Evolutionary conservation across 2,888 invertebrate species (phyloP).

Genomic region (Orthosia gracilis): DNA sequence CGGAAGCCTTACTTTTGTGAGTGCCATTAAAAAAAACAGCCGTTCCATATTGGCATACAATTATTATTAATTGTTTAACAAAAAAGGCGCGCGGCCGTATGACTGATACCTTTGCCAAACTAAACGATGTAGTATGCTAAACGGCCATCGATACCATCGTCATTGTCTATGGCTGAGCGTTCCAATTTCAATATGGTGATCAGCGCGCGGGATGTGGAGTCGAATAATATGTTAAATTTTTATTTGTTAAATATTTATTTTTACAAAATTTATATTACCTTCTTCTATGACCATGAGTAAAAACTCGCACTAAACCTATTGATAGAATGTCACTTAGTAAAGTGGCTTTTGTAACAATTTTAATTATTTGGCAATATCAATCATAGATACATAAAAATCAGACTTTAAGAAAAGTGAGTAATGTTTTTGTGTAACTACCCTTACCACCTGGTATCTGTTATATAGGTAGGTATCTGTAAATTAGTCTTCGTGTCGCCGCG

Average conservation of each 20-base stretch:
- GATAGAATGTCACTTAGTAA: no score
- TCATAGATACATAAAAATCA: no score
- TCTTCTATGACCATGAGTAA: no score
- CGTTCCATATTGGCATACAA: conserved; percentile 20
- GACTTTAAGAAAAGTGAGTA: no score
- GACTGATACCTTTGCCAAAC: conserved; percentile 80
- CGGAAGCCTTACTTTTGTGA: conserved; percentile 43
- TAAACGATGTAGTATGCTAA: conserved; percentile 88
- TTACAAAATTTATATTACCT: no score
- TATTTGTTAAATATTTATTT: conserved; percentile 11
- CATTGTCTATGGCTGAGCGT: conserved; percentile 87
- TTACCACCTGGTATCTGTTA: no score
- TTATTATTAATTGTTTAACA: conserved; percentile 59
- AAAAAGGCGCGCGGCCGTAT: conserved; percentile 54
- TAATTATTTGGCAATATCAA: no score
- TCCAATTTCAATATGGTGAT: conserved; percentile 89
- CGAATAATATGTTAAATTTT: conserved; percentile 26
- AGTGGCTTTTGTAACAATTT: no score
- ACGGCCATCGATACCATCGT: conserved; percentile 89
- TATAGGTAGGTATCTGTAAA: no score
- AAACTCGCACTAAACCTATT: no score
- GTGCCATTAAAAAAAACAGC: conserved; percentile 39
- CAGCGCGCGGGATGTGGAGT: conserved; percentile 68
- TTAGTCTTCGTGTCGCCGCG: no score
- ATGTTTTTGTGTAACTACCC: no score